Evolutionary conservation across 1,140 invertebrate species (phyloP).

Genomic region (Drosophila pseudoananassae): DNA sequence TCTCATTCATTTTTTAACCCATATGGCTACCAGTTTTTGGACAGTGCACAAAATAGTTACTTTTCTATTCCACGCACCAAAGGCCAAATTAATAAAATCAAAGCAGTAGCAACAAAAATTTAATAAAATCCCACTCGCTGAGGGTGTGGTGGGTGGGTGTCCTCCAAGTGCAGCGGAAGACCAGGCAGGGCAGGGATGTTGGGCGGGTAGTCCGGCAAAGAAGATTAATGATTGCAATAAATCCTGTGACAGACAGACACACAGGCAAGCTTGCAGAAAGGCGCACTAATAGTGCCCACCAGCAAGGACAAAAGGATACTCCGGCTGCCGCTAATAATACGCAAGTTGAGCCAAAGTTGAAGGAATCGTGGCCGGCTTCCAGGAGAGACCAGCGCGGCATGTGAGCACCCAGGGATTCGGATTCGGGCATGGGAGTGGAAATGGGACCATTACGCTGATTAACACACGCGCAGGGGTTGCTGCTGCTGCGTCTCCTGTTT

Average conservation of each 20-base stretch:
- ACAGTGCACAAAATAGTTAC: conserved; percentile 33
- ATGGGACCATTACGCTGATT: conserved; percentile 82
- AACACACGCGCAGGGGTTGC: conserved; percentile 79
- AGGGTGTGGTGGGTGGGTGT: conserved; percentile 19
- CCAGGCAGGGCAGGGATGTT: conserved; percentile 6
- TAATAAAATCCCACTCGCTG: conserved; percentile 72
- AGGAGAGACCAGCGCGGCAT: conserved; percentile 36
- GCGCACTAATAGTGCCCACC: conserved; percentile 75
- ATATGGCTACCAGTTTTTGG: too few species aligned
- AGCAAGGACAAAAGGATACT: conserved; percentile 80
- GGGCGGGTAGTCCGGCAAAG: conserved; percentile 45
- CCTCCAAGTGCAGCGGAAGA: conserved; percentile 10
- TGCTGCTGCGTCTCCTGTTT: conserved; percentile 21
- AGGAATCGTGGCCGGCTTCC: conserved; percentile 69
- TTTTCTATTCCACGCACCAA: conserved; percentile 54
- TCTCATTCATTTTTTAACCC: not conserved
- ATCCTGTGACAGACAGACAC: conserved; percentile 76
- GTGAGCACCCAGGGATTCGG: conserved; percentile 29
- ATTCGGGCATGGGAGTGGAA: conserved; percentile 30
- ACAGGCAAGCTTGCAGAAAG: conserved; percentile 29
- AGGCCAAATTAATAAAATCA: conserved; percentile 81
- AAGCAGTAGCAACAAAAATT: conserved; percentile 66
- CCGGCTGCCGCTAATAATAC: conserved; percentile 67
- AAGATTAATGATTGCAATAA: conserved; percentile 84
- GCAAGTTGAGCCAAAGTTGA: conserved; percentile 61